phyloP scores from a whole-genome alignment of 2,113 vertebrate species.

The Pandion haliaetus region DNA sequence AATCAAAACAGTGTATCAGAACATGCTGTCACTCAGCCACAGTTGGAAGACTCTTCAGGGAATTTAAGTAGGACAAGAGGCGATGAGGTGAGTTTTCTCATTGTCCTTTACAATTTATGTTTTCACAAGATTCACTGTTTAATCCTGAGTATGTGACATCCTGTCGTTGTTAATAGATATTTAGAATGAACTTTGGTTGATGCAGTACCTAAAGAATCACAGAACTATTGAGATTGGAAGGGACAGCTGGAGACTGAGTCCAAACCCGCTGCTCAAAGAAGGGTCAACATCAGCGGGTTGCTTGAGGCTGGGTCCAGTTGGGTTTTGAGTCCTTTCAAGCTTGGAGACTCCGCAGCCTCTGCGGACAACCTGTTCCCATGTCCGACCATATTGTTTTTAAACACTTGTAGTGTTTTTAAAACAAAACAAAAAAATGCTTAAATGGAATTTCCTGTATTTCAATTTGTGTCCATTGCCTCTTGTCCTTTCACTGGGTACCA shows the following conservation, averaged over 20 bases:
- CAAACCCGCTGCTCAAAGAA: not conserved
- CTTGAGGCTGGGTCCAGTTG: not conserved
- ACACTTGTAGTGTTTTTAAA: not conserved
- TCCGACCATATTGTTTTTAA: not conserved
- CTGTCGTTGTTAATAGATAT: not conserved
- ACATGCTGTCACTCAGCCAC: slow-evolving; percentile 53
- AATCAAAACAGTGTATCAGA: slow-evolving; percentile 63
- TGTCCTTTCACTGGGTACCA: too few relatives aligned
- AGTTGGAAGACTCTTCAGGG: slow-evolving; percentile 69
- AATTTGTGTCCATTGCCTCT: not conserved
- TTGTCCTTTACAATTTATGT: not conserved
- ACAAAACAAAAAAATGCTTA: not conserved
- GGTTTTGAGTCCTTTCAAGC: not conserved
- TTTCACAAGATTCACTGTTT: not conserved
- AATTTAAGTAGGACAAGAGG: slow-evolving; percentile 65
- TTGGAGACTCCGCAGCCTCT: not conserved
- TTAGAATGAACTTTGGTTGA: not conserved
- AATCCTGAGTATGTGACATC: not conserved
- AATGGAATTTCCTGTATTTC: not conserved
- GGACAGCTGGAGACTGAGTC: not conserved
- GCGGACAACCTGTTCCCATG: not conserved
- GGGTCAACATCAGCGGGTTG: not conserved
- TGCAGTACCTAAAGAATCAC: not conserved
- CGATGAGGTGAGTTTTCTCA: slow-evolving; percentile 70
- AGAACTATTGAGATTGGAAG: not conserved